Conservation (phyloP, 2,113 vertebrate species). For the Cricetomys ansorgei region DNA sequence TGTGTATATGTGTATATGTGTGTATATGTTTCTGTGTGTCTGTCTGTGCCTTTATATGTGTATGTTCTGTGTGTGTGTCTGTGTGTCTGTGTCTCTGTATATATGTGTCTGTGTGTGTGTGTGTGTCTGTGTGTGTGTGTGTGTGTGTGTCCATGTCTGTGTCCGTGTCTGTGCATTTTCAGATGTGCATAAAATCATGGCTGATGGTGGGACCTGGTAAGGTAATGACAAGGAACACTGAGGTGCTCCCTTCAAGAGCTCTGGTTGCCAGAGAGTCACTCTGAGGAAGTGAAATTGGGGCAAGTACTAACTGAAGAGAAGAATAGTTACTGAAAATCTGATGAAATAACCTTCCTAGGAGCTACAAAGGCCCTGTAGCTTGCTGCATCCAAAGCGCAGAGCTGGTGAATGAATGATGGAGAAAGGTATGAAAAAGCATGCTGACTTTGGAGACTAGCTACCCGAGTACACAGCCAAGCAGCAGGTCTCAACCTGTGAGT, state of each 20-base stretch:
- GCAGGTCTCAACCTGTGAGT: neutral
- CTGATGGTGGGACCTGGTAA: neutral
- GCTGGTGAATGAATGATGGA: neutral
- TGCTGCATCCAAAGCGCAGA: neutral
- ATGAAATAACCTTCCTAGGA: neutral
- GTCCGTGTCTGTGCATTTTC: neutral
- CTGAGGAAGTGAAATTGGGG: neutral
- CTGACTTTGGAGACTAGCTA: neutral
- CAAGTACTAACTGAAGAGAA: neutral
- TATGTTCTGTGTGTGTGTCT: neutral
- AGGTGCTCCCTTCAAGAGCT: neutral
- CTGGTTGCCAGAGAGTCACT: neutral
- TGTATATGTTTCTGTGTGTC: neutral
- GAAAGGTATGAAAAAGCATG: neutral
- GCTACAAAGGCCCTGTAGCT: neutral
- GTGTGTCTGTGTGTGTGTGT: neutral
- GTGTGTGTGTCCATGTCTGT: neutral
- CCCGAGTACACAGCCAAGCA: neutral
- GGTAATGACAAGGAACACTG: neutral
- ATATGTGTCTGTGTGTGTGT: neutral
- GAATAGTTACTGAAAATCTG: neutral
- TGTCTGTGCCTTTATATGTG: neutral
- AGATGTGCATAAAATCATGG: neutral
- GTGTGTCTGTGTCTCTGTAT: neutral
- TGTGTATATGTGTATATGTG: neutral